phyloP scores from a whole-genome alignment of 2,797 vertebrate species.

The Lepidocolaptes lacrymiger region DNA sequence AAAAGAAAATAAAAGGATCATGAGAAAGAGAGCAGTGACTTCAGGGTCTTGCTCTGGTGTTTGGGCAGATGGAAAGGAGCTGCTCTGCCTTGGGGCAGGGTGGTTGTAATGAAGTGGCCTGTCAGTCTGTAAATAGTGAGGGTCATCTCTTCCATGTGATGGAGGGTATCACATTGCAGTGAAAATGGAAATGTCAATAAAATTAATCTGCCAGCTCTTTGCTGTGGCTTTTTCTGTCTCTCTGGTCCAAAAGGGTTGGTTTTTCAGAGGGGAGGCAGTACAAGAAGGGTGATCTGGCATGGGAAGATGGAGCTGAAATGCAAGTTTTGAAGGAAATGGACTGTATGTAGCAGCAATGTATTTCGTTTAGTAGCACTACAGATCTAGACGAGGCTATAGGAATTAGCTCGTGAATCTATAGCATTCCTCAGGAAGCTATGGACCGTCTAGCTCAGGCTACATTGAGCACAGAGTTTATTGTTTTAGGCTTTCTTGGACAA shows the following conservation, averaged over 20 bases:
- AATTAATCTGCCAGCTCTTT: conserved; percentile 98
- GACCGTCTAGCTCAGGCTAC: conserved; percentile 84
- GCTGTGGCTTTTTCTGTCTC: conserved; percentile 84
- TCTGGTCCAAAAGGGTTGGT: conserved; percentile 77
- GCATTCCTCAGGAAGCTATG: conserved; percentile 88
- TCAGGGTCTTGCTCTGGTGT: conserved; percentile 80
- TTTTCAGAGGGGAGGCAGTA: conserved; percentile 29
- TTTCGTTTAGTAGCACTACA: conserved; percentile 69
- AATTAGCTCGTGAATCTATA: conserved; percentile 80
- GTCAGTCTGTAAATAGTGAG: conserved; percentile 97
- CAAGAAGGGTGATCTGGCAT: conserved; percentile 60
- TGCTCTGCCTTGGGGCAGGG: conserved; percentile 85
- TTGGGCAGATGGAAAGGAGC: conserved; percentile 84
- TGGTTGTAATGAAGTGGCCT: conserved; percentile 97
- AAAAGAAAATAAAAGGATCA: background rate
- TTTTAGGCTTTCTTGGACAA: conserved; percentile 98
- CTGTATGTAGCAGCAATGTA: conserved; percentile 60
- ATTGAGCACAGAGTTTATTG: conserved; percentile 92
- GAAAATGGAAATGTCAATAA: conserved; percentile 99
- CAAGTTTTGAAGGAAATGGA: conserved; percentile 66
- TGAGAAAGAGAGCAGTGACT: conserved; percentile 76
- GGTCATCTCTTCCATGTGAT: conserved; percentile 89
- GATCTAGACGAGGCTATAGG: conserved; percentile 73
- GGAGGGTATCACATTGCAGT: conserved; percentile 95
- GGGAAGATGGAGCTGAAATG: conserved; percentile 63